A percentile compares a stretch with the other conserved stretches of the same genome.
Conservation (phyloP, 2,888 invertebrate genomes). For the Hypselothyrea guttata region DNA sequence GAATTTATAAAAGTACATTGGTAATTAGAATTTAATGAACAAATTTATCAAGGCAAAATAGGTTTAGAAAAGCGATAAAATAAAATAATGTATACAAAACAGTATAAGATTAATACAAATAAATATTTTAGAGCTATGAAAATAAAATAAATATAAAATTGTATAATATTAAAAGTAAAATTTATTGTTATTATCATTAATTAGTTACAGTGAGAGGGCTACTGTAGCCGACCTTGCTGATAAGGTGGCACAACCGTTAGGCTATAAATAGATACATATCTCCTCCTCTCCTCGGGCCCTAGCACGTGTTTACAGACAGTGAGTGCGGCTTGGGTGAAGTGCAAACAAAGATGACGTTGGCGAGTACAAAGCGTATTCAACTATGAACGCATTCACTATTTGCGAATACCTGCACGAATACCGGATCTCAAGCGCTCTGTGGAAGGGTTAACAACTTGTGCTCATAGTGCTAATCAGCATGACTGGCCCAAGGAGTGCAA, state of each 20-base stretch:
- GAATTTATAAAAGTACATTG: no score
- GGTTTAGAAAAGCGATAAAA: no score
- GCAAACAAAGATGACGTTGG: slow-evolving; percentile 54
- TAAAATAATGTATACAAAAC: no score
- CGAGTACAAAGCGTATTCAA: slow-evolving; percentile 23
- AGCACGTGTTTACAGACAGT: slow-evolving; percentile 25
- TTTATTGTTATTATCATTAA: no score
- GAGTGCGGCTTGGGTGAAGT: slow-evolving; percentile 17
- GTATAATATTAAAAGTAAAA: no score
- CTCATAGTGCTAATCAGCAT: slow-evolving; percentile 27
- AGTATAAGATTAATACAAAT: no score
- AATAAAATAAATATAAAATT: no score
- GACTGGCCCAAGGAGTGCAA: slow-evolving; percentile 16
- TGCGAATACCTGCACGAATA: slow-evolving; percentile 3
- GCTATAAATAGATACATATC: slow-evolving; percentile 18
- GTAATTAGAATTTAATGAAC: no score
- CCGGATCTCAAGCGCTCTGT: slow-evolving; percentile 17
- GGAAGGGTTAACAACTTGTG: slow-evolving; percentile 40
- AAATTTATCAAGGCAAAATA: no score
- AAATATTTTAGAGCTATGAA: no score
- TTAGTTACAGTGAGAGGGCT: no score
- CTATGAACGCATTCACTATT: slow-evolving; percentile 19
- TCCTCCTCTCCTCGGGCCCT: neutral
- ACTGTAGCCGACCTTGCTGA: slow-evolving; percentile 17
- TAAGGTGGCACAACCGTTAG: slow-evolving; percentile 1